phyloP scores from a whole-genome alignment of 2,797 vertebrate species.

The Anguilla obscura region DNA sequence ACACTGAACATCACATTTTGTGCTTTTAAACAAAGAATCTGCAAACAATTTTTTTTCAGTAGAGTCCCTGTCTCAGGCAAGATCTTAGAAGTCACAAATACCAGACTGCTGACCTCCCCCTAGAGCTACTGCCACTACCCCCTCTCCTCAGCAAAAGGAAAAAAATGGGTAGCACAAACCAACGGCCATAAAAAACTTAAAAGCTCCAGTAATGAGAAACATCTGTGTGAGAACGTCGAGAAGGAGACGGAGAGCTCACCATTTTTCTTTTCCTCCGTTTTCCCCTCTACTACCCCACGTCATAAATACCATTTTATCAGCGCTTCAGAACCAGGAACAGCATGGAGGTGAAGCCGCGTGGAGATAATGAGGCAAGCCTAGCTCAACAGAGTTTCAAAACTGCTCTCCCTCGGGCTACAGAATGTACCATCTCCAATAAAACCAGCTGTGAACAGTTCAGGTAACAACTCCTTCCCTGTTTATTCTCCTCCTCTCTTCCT shows the following conservation, averaged over 20 bases:
- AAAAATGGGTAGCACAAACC: constrained; percentile 67
- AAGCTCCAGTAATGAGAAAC: constrained; percentile 78
- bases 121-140: constrained; percentile 55
- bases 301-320: constrained; percentile 41
- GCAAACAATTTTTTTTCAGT: not conserved
- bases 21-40: not conserved
- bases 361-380: constrained; percentile 59
- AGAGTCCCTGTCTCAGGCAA: not conserved
- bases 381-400: constrained; percentile 58
- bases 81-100: constrained; percentile 30
- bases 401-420: constrained; percentile 39
- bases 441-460: constrained; percentile 20
- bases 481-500: not conserved
- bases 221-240: constrained; percentile 62
- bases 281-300: constrained; percentile 27
- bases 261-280: constrained; percentile 20
- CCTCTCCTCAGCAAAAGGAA: constrained; percentile 57
- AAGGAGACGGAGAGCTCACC: not conserved
- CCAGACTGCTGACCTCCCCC: constrained; percentile 40
- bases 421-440: constrained; percentile 18
- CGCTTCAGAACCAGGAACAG: constrained; percentile 53
- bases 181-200: constrained; percentile 75
- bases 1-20: not conserved
- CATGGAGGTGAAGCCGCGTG: constrained; percentile 41
- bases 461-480: not conserved